These are phyloP conservation scores for Gymnarchus niloticus DNA, from an alignment of 2,113 vertebrate species.

Conservation along the genomic window DNA sequence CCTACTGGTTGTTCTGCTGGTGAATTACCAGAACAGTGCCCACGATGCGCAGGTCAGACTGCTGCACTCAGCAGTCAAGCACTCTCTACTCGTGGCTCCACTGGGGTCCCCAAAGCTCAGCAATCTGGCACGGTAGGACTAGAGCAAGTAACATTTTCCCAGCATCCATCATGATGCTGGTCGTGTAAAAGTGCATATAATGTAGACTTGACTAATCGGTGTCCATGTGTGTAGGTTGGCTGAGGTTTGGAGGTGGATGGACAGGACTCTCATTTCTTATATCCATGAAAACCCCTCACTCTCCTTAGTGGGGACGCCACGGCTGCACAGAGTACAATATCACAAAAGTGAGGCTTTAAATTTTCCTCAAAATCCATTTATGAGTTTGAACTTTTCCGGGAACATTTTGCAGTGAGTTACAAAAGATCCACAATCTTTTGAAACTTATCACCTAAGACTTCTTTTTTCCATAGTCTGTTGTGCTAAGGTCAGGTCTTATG, in stretches of 20 bases:
- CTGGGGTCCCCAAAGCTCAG: constrained; percentile 45
- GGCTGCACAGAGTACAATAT: constrained; percentile 39
- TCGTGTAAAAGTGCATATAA: background rate
- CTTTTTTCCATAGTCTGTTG: constrained; percentile 23
- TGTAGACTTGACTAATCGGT: background rate
- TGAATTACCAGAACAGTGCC: constrained; percentile 63
- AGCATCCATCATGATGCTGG: background rate
- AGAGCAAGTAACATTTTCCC: background rate
- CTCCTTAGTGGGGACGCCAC: constrained; percentile 51
- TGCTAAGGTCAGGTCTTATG: background rate
- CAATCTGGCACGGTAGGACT: constrained; percentile 47
- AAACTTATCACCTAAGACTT: background rate
- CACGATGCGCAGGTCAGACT: constrained; percentile 55
- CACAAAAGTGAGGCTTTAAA: background rate
- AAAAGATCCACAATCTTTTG: background rate
- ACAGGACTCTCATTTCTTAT: constrained; percentile 48
- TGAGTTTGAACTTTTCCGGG: background rate
- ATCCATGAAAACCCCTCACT: constrained; percentile 55
- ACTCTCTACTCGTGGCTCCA: constrained; percentile 40
- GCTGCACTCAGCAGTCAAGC: constrained; percentile 51
- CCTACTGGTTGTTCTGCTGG: constrained; percentile 63
- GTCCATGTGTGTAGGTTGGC: constrained; percentile 47
- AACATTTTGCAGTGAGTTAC: background rate
- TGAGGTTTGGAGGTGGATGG: constrained; percentile 59
- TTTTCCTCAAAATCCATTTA: background rate